These are phyloP conservation scores for Acrobeloides nanus DNA, from an alignment of 2,888 invertebrate genomes.

Conservation along the genomic window DNA sequence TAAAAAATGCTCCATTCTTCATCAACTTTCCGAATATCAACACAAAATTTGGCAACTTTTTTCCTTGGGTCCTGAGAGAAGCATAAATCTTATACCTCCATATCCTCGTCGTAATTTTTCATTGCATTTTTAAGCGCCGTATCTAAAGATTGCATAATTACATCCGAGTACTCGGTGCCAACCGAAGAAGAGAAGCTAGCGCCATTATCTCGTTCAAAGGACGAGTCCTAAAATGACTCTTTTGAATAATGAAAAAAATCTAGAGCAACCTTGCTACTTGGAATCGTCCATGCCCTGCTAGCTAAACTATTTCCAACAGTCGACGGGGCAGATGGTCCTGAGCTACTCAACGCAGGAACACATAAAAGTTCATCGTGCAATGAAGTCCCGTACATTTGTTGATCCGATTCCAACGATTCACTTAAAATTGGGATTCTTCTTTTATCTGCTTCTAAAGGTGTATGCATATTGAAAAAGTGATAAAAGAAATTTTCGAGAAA, in stretches of 20 bases:
- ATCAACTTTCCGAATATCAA: no score
- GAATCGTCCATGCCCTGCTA: conserved; percentile 16
- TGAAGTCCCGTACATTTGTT: conserved; percentile 21
- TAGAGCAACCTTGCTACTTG: conserved; percentile 2
- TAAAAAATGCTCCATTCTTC: no score
- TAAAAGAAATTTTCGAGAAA: no score
- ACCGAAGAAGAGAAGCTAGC: conserved; percentile 14
- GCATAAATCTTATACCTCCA: no score
- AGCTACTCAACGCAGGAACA: conserved; percentile 12
- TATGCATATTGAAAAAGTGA: conserved; percentile 8
- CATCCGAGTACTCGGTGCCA: conserved; percentile 10
- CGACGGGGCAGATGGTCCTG: conserved; percentile 4
- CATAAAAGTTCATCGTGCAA: conserved; percentile 36
- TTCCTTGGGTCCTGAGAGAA: no score
- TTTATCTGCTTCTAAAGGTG: background rate
- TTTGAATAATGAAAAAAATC: no score
- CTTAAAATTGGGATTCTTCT: no score
- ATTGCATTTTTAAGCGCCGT: conserved; percentile 10
- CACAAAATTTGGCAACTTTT: no score
- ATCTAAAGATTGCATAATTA: conserved; percentile 10
- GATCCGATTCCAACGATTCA: no score
- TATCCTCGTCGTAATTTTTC: no score
- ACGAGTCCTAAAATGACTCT: background rate
- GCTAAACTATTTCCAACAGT: conserved; percentile 19
- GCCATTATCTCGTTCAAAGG: background rate